These are phyloP conservation scores for Parauchenoglanis ngamensis DNA, from an alignment of 2,797 vertebrate species.

Conservation along the genomic window DNA sequence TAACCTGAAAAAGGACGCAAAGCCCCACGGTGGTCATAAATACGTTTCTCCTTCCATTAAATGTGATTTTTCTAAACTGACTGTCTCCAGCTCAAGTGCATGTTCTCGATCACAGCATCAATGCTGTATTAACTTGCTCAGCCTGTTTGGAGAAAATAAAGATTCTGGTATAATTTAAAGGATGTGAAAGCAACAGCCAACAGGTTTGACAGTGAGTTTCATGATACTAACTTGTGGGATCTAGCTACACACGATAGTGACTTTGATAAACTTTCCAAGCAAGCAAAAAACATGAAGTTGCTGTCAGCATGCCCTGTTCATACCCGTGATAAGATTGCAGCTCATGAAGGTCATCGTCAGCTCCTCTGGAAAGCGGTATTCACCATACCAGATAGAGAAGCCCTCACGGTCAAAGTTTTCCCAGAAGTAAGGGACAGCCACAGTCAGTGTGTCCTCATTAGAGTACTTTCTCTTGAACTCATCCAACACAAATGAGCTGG, in stretches of 20 bases:
- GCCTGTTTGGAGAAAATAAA: neutral
- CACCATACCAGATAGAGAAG: slow-evolving; percentile 87
- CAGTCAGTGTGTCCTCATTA: slow-evolving; percentile 87
- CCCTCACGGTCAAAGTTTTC: slow-evolving; percentile 88
- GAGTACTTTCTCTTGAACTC: slow-evolving; percentile 97
- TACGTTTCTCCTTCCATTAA: neutral
- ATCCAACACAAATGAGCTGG: slow-evolving; percentile 81
- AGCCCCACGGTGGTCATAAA: neutral
- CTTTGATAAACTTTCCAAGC: neutral
- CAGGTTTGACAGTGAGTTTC: neutral
- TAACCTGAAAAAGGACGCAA: neutral
- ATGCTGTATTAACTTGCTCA: neutral
- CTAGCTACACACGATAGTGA: neutral
- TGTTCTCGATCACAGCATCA: neutral
- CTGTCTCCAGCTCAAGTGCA: neutral
- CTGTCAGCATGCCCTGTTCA: slow-evolving; percentile 21
- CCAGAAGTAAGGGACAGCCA: slow-evolving; percentile 90
- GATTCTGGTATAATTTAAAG: neutral
- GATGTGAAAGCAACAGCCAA: neutral
- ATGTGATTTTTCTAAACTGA: neutral
- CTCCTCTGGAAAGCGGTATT: slow-evolving; percentile 87
- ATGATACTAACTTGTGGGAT: neutral
- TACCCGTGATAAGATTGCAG: slow-evolving; percentile 94
- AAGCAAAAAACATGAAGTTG: neutral
- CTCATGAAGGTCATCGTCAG: slow-evolving; percentile 89